Evolutionary conservation across 2,888 invertebrate genomes (phyloP).

Genomic region (Spisula subtruncata): DNA sequence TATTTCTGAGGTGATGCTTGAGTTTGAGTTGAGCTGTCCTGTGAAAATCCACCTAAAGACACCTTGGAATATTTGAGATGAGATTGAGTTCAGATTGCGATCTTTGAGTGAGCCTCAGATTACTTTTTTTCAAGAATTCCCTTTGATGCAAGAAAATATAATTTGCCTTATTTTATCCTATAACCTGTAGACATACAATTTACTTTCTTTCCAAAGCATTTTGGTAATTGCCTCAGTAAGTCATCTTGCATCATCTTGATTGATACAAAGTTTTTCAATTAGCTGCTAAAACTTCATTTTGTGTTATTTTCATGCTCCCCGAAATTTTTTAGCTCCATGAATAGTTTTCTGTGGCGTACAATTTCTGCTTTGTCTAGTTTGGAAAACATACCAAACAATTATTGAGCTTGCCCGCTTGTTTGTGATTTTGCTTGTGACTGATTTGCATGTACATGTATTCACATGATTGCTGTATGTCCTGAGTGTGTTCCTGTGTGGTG

Average conservation of each 20-base stretch:
- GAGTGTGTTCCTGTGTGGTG: background rate
- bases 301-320: conserved; percentile 1
- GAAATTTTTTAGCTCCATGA: no score
- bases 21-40: no score
- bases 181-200: background rate
- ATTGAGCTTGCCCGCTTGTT: background rate
- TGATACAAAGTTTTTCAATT: background rate
- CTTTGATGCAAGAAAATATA: no score
- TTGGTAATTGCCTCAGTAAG: background rate
- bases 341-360: no score
- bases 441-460: background rate
- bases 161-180: background rate
- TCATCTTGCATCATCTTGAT: background rate
- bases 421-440: background rate
- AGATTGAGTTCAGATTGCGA: no score
- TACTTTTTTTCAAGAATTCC: background rate
- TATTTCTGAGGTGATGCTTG: no score
- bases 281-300: background rate
- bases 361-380: no score
- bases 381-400: background rate
- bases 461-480: background rate
- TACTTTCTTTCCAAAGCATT: conserved; percentile 8
- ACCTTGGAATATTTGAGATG: no score
- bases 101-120: background rate
- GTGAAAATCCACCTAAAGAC: no score